Evolutionary conservation across 2,113 vertebrate species (phyloP), one percentile per base, ranked within the genome.

Genomic region (Syngnathus typhle): DNA sequence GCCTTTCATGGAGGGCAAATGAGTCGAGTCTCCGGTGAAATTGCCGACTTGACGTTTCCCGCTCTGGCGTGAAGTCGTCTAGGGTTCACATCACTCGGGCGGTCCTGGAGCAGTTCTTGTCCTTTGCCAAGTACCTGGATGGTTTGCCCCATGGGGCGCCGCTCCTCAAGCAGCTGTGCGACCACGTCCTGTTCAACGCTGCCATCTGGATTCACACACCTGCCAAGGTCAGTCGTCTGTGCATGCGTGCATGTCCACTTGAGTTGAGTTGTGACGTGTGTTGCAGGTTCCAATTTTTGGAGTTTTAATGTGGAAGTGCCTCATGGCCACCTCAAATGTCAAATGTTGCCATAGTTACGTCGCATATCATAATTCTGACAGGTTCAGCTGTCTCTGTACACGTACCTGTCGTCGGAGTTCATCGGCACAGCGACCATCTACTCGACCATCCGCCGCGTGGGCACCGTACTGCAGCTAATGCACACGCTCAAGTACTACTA

Each of bases 141-240:
- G 96, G 96, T 61, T 90, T 99, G 74, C 94, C 95, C 73, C 97
- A 99, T 32, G 97, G 97, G 69, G 97, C 97, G 62, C 96, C 97
- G 36, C 91, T 99, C 58, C 86, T 99, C 77, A 99, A 99, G 81
- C 97, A 99, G 81, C 94, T 99, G 79, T 99, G 97, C 83, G 97
- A 99, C 88, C 97, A 99, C 64, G 94, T 99, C 78, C 92, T 99
- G 76, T 99, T 99, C 89, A 99, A 99, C 72, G 94, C 97, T 21
- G 96, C 96, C 85, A 98, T 99, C 90, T 99, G 97, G 97, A 99
- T 99, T 88, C 96, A 99, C 81, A 99, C 96, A 1, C 96, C 97
- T 71, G 96, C 97, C 84, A 99, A 99, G 94, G 97, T 98, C 76
- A 80, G 88, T 73, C 68, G 62, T 64, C 27, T 77, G 18, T 69